Percentiles rank a stretch among this genome's conserved stretches.
These are phyloP conservation scores for Chiloscyllium plagiosum DNA, from an alignment of 2,113 vertebrate genomes.

Conservation along the genomic window DNA sequence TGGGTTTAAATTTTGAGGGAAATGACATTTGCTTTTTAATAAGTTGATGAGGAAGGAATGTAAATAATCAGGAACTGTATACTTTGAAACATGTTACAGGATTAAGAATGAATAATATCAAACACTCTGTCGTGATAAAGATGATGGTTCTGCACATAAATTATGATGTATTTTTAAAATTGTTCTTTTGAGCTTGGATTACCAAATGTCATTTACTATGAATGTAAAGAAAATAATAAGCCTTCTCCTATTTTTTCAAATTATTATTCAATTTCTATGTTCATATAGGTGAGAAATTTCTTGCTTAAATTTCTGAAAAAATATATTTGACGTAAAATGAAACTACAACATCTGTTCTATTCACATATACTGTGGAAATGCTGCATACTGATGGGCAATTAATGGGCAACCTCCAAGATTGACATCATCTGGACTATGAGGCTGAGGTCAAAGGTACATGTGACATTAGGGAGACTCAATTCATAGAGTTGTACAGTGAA, in stretches of 20 bases:
- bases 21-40: neutral
- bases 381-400: neutral
- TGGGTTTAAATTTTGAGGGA: neutral
- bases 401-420: neutral
- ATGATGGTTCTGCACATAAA: neutral
- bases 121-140: neutral
- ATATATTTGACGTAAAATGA: neutral
- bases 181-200: neutral
- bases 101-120: neutral
- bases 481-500: no score
- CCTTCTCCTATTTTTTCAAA: neutral
- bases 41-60: neutral
- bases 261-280: constrained; percentile 21
- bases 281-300: neutral
- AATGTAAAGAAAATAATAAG: neutral
- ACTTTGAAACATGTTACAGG: neutral
- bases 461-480: no score
- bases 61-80: neutral
- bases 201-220: neutral
- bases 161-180: neutral
- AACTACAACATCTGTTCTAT: neutral
- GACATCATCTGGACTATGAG: neutral
- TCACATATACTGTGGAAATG: neutral
- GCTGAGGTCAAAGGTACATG: neutral
- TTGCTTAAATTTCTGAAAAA: neutral